Evolutionary conservation across 2,113 vertebrate genomes (phyloP).

Genomic region (Sapayoa aenigma): DNA sequence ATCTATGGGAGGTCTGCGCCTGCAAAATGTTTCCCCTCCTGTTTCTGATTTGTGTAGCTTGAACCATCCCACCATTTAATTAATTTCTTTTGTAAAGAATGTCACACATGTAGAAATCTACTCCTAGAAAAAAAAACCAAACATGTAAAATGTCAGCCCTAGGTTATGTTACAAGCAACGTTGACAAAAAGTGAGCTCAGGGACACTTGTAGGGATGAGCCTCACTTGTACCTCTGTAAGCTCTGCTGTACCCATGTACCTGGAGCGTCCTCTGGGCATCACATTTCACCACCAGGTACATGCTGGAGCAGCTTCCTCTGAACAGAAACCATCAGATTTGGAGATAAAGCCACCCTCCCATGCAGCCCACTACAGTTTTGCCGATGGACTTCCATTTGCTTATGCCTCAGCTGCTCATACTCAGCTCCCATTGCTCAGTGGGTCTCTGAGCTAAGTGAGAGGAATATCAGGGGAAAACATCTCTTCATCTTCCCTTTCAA

Average conservation of each 20-base stretch:
- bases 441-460: conserved; percentile 59
- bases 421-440: background rate
- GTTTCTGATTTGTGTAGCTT: conserved; percentile 65
- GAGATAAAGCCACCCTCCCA: background rate
- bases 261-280: background rate
- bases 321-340: background rate
- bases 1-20: conserved; percentile 39
- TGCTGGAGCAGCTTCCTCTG: background rate
- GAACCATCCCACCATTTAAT: conserved; percentile 51
- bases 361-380: conserved; percentile 45
- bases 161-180: background rate
- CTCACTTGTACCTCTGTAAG: background rate
- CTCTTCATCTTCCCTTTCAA: conserved; percentile 67
- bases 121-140: background rate
- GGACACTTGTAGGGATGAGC: background rate
- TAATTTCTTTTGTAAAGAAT: conserved; percentile 65
- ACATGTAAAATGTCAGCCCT: background rate
- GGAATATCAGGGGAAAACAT: conserved; percentile 59
- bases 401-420: background rate
- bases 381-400: conserved; percentile 51
- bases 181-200: background rate
- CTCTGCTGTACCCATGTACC: background rate
- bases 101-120: conserved; percentile 46
- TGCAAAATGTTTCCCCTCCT: conserved; percentile 58
- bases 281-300: background rate